These are phyloP conservation scores for Colinus virginianus DNA, from an alignment of 2,113 vertebrate species.

Conservation along the genomic window DNA sequence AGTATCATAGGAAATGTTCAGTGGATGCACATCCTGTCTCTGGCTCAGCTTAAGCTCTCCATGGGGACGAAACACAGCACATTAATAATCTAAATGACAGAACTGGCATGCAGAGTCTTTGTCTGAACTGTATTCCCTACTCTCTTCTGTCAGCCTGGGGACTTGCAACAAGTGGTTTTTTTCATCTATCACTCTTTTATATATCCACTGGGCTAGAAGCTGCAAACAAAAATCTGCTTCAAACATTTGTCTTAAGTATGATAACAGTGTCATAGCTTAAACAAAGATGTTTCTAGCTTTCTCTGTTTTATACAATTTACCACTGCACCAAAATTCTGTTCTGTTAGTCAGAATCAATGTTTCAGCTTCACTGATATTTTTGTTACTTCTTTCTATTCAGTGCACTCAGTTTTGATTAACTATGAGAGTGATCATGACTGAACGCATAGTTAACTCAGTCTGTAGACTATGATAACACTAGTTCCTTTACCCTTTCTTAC, in stretches of 20 bases:
- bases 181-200: slow-evolving; percentile 36
- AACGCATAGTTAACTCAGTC: not conserved
- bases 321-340: not conserved
- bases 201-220: not conserved
- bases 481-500: not conserved
- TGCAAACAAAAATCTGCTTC: not conserved
- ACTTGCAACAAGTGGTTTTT: slow-evolving; percentile 1
- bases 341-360: not conserved
- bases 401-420: not conserved
- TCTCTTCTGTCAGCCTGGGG: slow-evolving; percentile 28
- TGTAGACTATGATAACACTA: not conserved
- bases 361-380: not conserved
- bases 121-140: slow-evolving; percentile 38
- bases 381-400: not conserved
- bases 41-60: slow-evolving; percentile 32
- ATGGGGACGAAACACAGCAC: slow-evolving; percentile 33
- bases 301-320: not conserved
- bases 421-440: not conserved
- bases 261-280: not conserved
- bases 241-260: not conserved
- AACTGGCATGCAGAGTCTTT: slow-evolving; percentile 29
- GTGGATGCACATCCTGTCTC: slow-evolving; percentile 43
- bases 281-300: not conserved
- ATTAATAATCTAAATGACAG: slow-evolving; percentile 37
- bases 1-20: slow-evolving; percentile 42